Evolutionary conservation across 1,140 invertebrate species (phyloP), one percentile per base, ranked within the genome.

Genomic region (Drosophila quadrilineata): DNA sequence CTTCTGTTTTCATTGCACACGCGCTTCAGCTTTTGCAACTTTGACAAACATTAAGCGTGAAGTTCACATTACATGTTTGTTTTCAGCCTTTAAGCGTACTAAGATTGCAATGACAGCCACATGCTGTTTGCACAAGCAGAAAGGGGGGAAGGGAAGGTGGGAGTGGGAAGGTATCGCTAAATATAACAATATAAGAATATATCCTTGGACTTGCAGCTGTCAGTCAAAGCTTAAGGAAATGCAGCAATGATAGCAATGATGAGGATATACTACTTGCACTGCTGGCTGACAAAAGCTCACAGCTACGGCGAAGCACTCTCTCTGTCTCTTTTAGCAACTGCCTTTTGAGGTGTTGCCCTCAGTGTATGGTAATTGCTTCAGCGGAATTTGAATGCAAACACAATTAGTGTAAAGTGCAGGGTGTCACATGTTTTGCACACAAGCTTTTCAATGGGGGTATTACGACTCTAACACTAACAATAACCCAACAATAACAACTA

Each of bases 351-450:
- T 57, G 36, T 35, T 50, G 24, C 24, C 6, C 19, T 21, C 17
- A n/a, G 12, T 12, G 41, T 38, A 38, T 8, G 26, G 8, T 48
- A 62, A 62, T 53, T 46, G 22, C 9, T 72, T 72, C 48, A 22
- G 21, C 40, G 14, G 52, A 50, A 70, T 60, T 31, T 29, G 12
- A 68, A 43, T 77, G 64, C 48, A 69, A 68, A 70, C 64, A 54
- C 74, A 79, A 79, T 73, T 71, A 70, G 53, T 41, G 54, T 53
- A 82, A 85, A 70, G 73, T 77, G 77, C 69, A 71, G 45, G 69
- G 73, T 76, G 79, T 85, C 77, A 82, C 77, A 76, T 75, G 72
- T 26, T 50, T 49, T 36, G 41, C 58, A 53, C 50, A 49, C 19
- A 57, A 35, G 59, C 41, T 58, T 14, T 40, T 48, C n/a, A n/a